Base-by-base conservation (phyloP, 2,888 invertebrate genomes). In the Melanargia galathea region DNA sequence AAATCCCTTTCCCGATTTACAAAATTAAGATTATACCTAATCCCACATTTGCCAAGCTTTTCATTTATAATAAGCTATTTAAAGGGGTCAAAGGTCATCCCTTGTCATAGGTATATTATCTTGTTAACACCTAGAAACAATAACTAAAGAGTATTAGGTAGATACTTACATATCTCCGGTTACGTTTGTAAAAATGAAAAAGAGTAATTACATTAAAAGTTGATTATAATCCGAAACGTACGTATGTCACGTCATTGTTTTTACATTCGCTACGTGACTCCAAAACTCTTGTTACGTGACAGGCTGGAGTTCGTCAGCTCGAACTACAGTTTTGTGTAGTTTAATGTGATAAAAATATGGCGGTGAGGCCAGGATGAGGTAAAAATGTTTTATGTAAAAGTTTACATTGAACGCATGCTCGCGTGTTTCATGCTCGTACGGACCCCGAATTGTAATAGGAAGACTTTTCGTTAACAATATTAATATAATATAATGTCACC, bases 201-300 rank as follows among this genome's bases (percentile, higher is more conserved):
- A 30, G 30, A 30, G 30, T 30, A 7, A 30, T 30, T 30, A 30
- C 4, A 30, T 30, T 30, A 30, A 30, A 30, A 30, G 30, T 8
- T 20, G 11, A 20, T 5, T 22, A 26, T 49, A 7, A 16, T n/a
- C 11, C 22, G 22, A 24, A n/a, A 5, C 49, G 7, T 33, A 52
- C 5, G 43, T 33, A 35, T 11, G 43, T 52, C 33, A 52, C 52
- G 6, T 35, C 35, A 52, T 52, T 52, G 33, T 35, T 35, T 52
- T 18, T 35, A 35, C 20, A 20, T 35, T 11, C 8, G 18, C 33
- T 20, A 22, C 35, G 35, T 52, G 20, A 52, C 33, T 52, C 52
- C 33, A n/a, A 52, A 51, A 51, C 30, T 51, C 26, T 1, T 8
- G 13, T 52, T 52, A 52, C 52, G 52, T 52, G 52, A 52, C 52